Evolutionary conservation across 1,140 invertebrate genomes (phyloP), one percentile per base, ranked within the genome.

Genomic region (Pseudomyrmex pallidus): DNA sequence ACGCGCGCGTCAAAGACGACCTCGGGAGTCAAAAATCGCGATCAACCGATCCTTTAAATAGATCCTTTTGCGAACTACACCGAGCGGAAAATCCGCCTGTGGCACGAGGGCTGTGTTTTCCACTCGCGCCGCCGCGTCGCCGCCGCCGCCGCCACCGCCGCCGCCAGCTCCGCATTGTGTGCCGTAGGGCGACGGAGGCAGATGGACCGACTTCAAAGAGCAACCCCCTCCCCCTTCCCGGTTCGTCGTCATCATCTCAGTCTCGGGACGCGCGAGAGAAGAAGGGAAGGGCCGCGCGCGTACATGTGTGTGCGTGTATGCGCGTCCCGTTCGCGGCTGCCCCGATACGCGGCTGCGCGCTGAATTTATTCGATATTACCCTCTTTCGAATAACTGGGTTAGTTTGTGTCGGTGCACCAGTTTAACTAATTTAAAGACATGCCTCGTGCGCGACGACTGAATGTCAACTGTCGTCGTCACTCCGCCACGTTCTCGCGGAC

Each of bases 301-400:
- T 59, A 44, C 10, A 15, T 68, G 76, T 80, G 54, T 72, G 76
- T 52, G 66, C 5, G 20, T 68, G 76, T 80, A 20, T 61, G 66
- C 66, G 54, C 35, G 8, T 68, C 20, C 50, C 74, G 70, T 46
- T 82, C 61, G 52, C 78, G 59, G 17, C 62, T 63, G 52, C 59
- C 54, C 83, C 84, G 64, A 87, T 86, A 78, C 74, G 92, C 92
- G 92, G 50, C 92, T 93, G 92, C 91, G 92, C 92, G 82, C 56
- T 92, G 89, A 90, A 90, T 92, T 90, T 90, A 93, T 92, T 93
- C 92, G 90, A 93, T 93, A 93, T 91, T 83, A 25, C 83, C 63
- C 87, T 25, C 56, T 90, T 91, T 89, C 84, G 82, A 82, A 90
- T 91, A 92, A 92, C 90, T 92, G 88, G 91, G 90, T 92, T 92